These are phyloP conservation scores for Diploptera punctata DNA, from an alignment of 2,888 invertebrate genomes.

Conservation along the genomic window DNA sequence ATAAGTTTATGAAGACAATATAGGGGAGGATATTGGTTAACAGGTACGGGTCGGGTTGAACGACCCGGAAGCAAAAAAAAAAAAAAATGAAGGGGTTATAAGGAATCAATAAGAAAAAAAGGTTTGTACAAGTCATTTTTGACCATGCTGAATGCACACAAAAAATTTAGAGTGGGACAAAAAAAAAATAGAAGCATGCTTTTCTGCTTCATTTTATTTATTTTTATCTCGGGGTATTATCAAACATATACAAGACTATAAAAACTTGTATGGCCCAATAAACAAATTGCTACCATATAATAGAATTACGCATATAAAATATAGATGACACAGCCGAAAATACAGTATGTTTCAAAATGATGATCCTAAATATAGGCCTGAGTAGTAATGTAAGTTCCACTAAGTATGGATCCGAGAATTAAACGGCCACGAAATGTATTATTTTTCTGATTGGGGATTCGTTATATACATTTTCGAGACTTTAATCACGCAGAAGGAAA, in stretches of 20 bases:
- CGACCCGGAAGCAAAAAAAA: too few species aligned
- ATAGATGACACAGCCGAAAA: not conserved
- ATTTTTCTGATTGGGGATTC: too few species aligned
- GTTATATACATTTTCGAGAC: too few species aligned
- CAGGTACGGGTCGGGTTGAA: constrained; percentile 19
- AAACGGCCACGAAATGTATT: too few species aligned
- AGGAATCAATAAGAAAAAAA: constrained; percentile 18
- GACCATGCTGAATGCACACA: not conserved
- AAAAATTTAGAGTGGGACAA: not conserved
- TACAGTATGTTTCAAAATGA: not conserved
- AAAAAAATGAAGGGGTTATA: not conserved
- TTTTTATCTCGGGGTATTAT: not conserved
- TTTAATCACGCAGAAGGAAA: too few species aligned
- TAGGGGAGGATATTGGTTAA: constrained; percentile 24
- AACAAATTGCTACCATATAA: constrained; percentile 20
- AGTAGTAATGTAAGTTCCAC: too few species aligned
- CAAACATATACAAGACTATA: not conserved
- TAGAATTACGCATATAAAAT: constrained; percentile 17
- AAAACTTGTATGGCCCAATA: constrained; percentile 3
- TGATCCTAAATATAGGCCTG: too few species aligned
- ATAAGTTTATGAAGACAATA: constrained; percentile 29
- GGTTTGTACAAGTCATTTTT: constrained; percentile 8
- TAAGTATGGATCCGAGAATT: too few species aligned
- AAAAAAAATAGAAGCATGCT: constrained; percentile 19
- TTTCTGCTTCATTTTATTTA: not conserved